Evolutionary conservation across 1,140 invertebrate species (phyloP), one percentile per base, ranked within the genome.

Genomic region (Eriocheir sinensis): DNA sequence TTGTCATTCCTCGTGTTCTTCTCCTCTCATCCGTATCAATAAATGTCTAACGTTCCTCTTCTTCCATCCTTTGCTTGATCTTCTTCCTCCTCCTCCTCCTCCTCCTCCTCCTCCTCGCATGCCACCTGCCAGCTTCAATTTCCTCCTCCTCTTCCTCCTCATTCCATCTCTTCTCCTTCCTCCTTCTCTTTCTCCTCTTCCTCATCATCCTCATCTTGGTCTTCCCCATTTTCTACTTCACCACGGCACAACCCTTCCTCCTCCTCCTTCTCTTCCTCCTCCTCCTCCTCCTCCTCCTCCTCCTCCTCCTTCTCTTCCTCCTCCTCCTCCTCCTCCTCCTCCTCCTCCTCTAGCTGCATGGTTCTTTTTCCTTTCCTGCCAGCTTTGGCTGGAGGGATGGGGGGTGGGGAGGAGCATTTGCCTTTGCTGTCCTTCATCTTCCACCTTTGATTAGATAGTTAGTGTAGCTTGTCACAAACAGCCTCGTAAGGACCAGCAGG

Each of bases 91-190:
- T 32, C 36, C 85, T 38, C 36, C 85, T 38, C 86, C 86, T 44
- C 60, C 60, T 72, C 60, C 60, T 72, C 60, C 60, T 72, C 60
- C 60, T 72, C 60, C 60, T 72, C 60, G n/a, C n/a, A n/a, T n/a
- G n/a, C n/a, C n/a, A n/a, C n/a, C n/a, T n/a, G n/a, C n/a, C n/a
- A n/a, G n/a, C n/a, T n/a, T n/a, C n/a, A n/a, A n/a, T n/a, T n/a
- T 72, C 60, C 60, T 72, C 60, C 60, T 72, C 86, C 38, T 38
- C 38, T 15, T 30, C 60, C 60, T 72, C 60, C 60, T 72, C n/a
- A 3, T 32, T 38, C 30, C n/a, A n/a, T n/a, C n/a, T n/a, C n/a
- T n/a, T n/a, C n/a, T n/a, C n/a, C n/a, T n/a, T 72, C 60, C 60
- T 72, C 60, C 60, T 72, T 38, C 38, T 38, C 38, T 15, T 30